These are phyloP conservation scores for Dicyrtomina minuta DNA, from an alignment of 2,888 invertebrate species.

Conservation along the genomic window DNA sequence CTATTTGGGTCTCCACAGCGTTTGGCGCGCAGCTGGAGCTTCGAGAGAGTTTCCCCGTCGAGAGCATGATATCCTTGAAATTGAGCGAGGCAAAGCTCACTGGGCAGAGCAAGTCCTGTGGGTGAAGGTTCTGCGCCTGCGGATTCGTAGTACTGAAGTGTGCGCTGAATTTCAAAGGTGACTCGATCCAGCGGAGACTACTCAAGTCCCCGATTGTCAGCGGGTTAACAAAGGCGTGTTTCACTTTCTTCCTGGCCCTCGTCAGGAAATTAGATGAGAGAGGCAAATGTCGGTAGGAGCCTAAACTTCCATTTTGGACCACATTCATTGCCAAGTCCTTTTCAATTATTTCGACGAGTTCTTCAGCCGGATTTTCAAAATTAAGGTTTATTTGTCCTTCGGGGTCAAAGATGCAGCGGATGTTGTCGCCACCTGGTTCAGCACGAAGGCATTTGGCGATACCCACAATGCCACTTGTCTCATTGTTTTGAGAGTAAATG, in stretches of 20 bases:
- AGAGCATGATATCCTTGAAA: too few species aligned
- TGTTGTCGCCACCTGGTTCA: constrained; percentile 77
- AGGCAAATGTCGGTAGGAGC: constrained; percentile 60
- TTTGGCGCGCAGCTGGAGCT: too few species aligned
- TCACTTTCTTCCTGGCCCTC: constrained; percentile 54
- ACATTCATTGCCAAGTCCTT: constrained; percentile 27
- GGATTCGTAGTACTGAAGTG: too few species aligned
- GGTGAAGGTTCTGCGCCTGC: too few species aligned
- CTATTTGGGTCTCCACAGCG: too few species aligned
- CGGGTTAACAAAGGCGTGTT: constrained; percentile 76
- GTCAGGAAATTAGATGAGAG: constrained; percentile 53
- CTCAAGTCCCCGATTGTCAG: constrained; percentile 80
- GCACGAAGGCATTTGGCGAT: constrained; percentile 83
- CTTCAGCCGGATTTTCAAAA: constrained; percentile 11
- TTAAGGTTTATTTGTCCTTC: background rate
- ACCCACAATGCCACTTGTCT: constrained; percentile 77
- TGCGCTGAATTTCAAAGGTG: constrained; percentile 61
- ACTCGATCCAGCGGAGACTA: constrained; percentile 79
- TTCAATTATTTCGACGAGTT: constrained; percentile 8
- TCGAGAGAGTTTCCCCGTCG: too few species aligned
- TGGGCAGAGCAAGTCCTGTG: too few species aligned
- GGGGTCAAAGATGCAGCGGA: constrained; percentile 60
- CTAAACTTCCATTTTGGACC: constrained; percentile 58
- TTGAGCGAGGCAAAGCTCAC: too few species aligned
- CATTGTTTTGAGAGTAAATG: constrained; percentile 62